phyloP scores from a whole-genome alignment of 64 coral and sea anemone genomes.

The Montipora cactus region DNA sequence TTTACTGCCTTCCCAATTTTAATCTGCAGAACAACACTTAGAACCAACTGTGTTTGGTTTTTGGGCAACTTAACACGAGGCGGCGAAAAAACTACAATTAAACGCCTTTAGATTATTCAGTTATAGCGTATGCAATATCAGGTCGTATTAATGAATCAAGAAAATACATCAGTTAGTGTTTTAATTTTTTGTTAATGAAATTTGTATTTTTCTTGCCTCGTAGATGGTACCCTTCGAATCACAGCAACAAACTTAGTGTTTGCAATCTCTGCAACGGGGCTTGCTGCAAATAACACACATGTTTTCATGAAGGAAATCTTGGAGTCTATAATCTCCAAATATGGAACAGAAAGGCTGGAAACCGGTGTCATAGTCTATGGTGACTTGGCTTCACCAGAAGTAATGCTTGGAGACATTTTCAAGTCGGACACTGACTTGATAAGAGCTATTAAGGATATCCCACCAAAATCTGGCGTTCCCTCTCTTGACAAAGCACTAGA shows the following conservation, averaged over 20 bases:
- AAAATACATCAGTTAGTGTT: too few relatives aligned
- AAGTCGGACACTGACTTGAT: slow-evolving; percentile 53
- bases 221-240: slow-evolving; percentile 38
- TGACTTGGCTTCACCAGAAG: slow-evolving; percentile 44
- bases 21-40: too few relatives aligned
- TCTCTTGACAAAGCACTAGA: slow-evolving; percentile 70
- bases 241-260: slow-evolving; percentile 75
- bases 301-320: slow-evolving; percentile 71
- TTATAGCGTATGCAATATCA: too few relatives aligned
- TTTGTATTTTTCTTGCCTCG: neutral
- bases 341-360: slow-evolving; percentile 63
- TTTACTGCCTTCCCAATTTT: too few relatives aligned
- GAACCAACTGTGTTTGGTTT: too few relatives aligned
- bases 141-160: too few relatives aligned
- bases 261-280: slow-evolving; percentile 75
- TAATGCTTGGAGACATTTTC: slow-evolving; percentile 68
- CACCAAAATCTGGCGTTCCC: slow-evolving; percentile 51
- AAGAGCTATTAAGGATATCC: slow-evolving; percentile 41
- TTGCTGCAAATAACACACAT: slow-evolving; percentile 52
- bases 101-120: too few relatives aligned
- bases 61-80: too few relatives aligned
- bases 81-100: too few relatives aligned
- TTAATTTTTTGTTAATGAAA: neutral
- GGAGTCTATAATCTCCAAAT: slow-evolving; percentile 65
- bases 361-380: slow-evolving; percentile 83